Evolutionary conservation across 2,888 invertebrate species (phyloP), one percentile per base, ranked within the genome.

Genomic region (Stenichneumon culpator): DNA sequence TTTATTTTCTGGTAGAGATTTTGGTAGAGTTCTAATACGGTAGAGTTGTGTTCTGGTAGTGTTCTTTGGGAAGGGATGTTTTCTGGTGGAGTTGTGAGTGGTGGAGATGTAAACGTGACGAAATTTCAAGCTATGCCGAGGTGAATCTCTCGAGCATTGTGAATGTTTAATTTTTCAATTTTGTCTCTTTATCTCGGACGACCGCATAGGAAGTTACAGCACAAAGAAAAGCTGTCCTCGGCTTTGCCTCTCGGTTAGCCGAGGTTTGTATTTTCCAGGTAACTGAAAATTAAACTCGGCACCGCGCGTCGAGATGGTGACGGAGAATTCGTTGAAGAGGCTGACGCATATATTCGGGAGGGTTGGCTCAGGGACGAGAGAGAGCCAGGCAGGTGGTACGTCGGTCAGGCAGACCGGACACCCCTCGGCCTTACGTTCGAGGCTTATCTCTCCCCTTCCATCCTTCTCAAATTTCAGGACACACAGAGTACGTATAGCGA

Each of bases 381-480:
- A 63, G 67, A 75, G 44, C 47, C 28, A 28, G 57, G 44, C 44
- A 68, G 68, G 44, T 63, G 65, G 74, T 75, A 32, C 44, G 72
- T 57, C 57, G 39, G 57, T 32, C 72, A 73, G 25, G 16, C 25
- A 19, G 57, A 67, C 44, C 44, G 78, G 3, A 69, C 28, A 28
- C 79, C 82, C 82, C 79, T 84, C 73, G 3, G 63, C 73, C 63
- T 67, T 57, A 60, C 86, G 77, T 86, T 84, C 83, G 86, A 68
- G 86, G 82, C 84, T 81, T 88, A 87, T 88, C 88, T 88, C 79
- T 54, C 67, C 87, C 83, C 81, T 68, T 57, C 68, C 52, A 32
- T 78, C 84, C 80, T 81, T 63, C 80, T 78, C 84, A 87, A 90
- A 90, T 90, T 89, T 89, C 86, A 87, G 86, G 86, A 83, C 81